These are phyloP conservation scores for Oikopleura dioica DNA, from an alignment of 23 tunicate genomes.

Conservation along the genomic window DNA sequence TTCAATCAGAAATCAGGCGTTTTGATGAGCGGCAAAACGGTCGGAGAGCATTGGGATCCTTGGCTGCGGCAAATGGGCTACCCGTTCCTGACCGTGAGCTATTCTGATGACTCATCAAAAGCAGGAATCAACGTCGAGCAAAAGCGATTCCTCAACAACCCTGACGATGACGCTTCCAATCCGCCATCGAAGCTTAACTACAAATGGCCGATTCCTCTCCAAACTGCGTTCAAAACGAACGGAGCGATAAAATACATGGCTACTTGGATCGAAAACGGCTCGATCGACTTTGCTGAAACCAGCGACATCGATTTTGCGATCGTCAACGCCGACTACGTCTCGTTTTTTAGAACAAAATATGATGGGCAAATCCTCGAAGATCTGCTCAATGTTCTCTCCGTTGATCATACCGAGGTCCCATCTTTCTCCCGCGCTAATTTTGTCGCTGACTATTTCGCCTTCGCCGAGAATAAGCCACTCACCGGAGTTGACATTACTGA, in stretches of 20 bases:
- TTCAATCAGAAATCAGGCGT: not conserved
- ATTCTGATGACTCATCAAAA: not conserved
- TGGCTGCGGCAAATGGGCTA: constrained; percentile 11
- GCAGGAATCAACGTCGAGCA: not conserved
- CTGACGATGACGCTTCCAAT: not conserved
- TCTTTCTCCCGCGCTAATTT: not conserved
- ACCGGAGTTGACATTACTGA: not conserved
- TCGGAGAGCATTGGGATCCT: not conserved
- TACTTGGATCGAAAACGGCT: not conserved
- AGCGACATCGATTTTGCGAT: not conserved
- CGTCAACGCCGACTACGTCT: not conserved
- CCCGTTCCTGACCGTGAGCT: not conserved
- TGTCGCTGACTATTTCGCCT: constrained; percentile 6
- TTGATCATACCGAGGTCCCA: too few relatives aligned
- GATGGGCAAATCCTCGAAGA: not conserved
- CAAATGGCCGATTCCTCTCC: not conserved
- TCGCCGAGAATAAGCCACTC: not conserved
- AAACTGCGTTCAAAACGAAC: not conserved
- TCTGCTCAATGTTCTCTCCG: too few relatives aligned
- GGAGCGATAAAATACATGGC: not conserved
- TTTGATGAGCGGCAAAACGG: not conserved
- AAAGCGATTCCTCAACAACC: not conserved
- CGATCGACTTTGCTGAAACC: not conserved
- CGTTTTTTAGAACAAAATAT: not conserved
- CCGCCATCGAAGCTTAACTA: not conserved